These are phyloP conservation scores for Antigone vipio DNA, from an alignment of 2,113 vertebrate genomes.

Conservation along the genomic window DNA sequence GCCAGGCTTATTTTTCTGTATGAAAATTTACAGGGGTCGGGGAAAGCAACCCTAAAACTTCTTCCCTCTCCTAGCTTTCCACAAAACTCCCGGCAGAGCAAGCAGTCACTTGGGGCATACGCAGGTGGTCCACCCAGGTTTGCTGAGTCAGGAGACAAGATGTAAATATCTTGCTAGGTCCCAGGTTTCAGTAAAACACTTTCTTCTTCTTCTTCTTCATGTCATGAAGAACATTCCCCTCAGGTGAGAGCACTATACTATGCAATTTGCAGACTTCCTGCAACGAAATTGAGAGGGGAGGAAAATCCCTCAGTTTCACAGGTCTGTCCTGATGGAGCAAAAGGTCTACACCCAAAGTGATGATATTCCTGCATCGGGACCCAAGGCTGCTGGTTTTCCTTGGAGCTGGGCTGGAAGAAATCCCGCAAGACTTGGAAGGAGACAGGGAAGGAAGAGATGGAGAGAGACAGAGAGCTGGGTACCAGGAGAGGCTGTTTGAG, in stretches of 20 bases:
- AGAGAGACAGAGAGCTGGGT: neutral
- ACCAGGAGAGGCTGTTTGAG: neutral
- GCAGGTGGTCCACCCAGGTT: neutral
- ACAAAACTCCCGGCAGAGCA: neutral
- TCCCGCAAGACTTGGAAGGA: neutral
- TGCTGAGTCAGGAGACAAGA: neutral
- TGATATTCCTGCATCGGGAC: neutral
- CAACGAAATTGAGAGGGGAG: neutral
- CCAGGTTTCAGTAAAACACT: neutral
- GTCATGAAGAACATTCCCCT: neutral
- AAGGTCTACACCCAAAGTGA: neutral
- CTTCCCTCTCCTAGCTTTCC: neutral
- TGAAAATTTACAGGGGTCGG: neutral
- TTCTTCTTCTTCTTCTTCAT: neutral
- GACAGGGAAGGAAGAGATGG: neutral
- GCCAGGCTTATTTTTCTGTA: neutral
- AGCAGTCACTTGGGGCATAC: neutral
- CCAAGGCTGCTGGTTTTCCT: neutral
- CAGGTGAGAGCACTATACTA: neutral
- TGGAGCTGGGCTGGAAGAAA: neutral
- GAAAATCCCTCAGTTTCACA: neutral
- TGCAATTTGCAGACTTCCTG: neutral
- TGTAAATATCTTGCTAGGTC: neutral
- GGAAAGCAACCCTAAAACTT: neutral
- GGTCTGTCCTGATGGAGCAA: neutral